These are phyloP conservation scores for Erpobdella octoculata DNA, from an alignment of 2,888 invertebrate species.

Conservation along the genomic window DNA sequence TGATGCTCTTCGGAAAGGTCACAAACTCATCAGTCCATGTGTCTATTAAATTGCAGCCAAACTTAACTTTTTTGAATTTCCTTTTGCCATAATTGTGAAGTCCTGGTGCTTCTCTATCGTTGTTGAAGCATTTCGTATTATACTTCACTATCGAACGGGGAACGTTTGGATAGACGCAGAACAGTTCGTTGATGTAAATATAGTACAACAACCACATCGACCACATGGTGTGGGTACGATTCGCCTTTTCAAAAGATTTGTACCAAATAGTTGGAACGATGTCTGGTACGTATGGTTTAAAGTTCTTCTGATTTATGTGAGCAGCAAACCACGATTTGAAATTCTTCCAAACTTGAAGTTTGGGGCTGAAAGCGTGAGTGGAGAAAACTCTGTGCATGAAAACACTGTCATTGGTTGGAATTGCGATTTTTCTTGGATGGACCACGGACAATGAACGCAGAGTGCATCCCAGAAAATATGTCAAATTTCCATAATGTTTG, in stretches of 20 bases:
- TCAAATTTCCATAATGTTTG: constrained; percentile 37
- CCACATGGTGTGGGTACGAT: constrained; percentile 33
- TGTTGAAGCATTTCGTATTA: too few relatives aligned
- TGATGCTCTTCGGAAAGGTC: too few relatives aligned
- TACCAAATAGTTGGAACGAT: constrained; percentile 35
- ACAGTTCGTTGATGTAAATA: constrained; percentile 25
- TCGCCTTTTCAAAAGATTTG: constrained; percentile 17
- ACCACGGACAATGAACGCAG: constrained; percentile 39
- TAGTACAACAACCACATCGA: constrained; percentile 37
- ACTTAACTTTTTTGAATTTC: too few relatives aligned
- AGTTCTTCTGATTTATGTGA: constrained; percentile 13
- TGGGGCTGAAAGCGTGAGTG: constrained; percentile 31
- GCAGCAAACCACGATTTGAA: constrained; percentile 28
- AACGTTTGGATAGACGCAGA: constrained; percentile 31
- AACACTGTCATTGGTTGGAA: constrained; percentile 26
- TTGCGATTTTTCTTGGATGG: constrained; percentile 8
- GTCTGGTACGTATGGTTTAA: constrained; percentile 33
- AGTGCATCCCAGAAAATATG: constrained; percentile 40
- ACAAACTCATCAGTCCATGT: too few relatives aligned
- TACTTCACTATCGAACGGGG: too few relatives aligned
- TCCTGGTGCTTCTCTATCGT: too few relatives aligned
- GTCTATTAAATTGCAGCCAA: too few relatives aligned
- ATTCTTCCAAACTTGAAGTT: constrained; percentile 12
- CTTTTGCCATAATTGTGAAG: too few relatives aligned
- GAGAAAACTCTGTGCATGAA: constrained; percentile 31